phyloP scores from a whole-genome alignment of 2,888 invertebrate genomes.

The Callinectes sapidus region DNA sequence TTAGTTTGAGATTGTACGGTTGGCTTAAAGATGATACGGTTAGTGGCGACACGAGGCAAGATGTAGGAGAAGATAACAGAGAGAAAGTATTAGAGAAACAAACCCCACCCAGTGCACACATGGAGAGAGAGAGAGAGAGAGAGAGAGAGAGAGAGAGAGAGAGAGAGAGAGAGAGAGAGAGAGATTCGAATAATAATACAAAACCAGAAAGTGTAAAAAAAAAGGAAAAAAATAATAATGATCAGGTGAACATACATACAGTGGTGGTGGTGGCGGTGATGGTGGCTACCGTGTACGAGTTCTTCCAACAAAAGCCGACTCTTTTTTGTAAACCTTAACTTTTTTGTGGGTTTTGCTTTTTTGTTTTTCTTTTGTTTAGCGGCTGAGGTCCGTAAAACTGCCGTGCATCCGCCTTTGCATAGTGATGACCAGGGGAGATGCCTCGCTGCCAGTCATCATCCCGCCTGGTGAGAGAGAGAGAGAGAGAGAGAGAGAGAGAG shows the following conservation, averaged over 20 bases:
- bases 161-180: slow-evolving; percentile 29
- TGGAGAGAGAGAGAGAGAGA: neutral
- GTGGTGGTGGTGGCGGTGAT: too few relatives aligned
- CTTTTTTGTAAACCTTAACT: too few relatives aligned
- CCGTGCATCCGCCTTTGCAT: neutral
- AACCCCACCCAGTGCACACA: neutral
- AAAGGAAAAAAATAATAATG: neutral
- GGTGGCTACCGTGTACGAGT: neutral
- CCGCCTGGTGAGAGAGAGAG: neutral
- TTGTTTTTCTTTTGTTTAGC: neutral
- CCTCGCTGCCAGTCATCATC: neutral
- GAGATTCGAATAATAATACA: neutral
- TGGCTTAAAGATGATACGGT: neutral
- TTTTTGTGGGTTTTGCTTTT: neutral
- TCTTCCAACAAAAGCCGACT: neutral
- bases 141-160: slow-evolving; percentile 1
- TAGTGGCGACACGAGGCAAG: neutral
- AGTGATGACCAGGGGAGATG: neutral
- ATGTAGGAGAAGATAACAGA: neutral
- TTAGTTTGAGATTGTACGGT: neutral
- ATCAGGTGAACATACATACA: neutral
- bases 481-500: slow-evolving; percentile 25
- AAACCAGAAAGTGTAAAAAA: neutral
- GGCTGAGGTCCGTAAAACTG: neutral
- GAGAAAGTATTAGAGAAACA: neutral